phyloP scores from a whole-genome alignment of 1,140 invertebrate species.

The Glomeris maerens region DNA sequence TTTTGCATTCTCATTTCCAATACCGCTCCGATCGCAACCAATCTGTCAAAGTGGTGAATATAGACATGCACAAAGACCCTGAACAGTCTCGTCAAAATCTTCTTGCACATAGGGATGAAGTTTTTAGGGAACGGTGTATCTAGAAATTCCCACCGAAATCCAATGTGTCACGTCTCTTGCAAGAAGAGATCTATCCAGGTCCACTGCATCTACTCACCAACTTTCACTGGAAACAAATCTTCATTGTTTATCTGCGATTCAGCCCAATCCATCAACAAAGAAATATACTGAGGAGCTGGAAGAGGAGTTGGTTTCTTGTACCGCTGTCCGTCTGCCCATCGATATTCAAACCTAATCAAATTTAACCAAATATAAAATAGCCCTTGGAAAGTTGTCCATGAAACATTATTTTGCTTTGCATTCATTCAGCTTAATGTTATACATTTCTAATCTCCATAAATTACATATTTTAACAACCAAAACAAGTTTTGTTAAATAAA shows the following conservation, averaged over 20 bases:
- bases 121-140: conserved; percentile 81
- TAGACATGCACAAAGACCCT: conserved; percentile 94
- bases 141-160: conserved; percentile 25
- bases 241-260: conserved; percentile 88
- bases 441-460: too few relatives aligned
- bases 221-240: conserved; percentile 62
- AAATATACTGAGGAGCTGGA: conserved; percentile 75
- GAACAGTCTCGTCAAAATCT: conserved; percentile 81
- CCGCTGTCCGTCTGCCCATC: conserved; percentile 73
- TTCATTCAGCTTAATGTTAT: too few relatives aligned
- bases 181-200: conserved; percentile 7
- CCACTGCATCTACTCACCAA: conserved; percentile 45
- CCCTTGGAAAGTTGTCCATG: too few relatives aligned
- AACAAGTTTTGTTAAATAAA: too few relatives aligned
- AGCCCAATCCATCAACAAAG: conserved; percentile 85
- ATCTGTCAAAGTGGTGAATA: conserved; percentile 87
- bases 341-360: conserved; percentile 73
- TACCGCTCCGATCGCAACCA: conserved; percentile 75
- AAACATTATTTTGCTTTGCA: too few relatives aligned
- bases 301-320: conserved; percentile 81
- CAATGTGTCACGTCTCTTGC: not conserved
- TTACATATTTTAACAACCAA: too few relatives aligned
- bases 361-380: too few relatives aligned
- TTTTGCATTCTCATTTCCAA: conserved; percentile 24
- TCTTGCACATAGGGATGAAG: conserved; percentile 62